These are phyloP conservation scores for Hesperia comma DNA, from an alignment of 2,888 invertebrate genomes.

Conservation along the genomic window DNA sequence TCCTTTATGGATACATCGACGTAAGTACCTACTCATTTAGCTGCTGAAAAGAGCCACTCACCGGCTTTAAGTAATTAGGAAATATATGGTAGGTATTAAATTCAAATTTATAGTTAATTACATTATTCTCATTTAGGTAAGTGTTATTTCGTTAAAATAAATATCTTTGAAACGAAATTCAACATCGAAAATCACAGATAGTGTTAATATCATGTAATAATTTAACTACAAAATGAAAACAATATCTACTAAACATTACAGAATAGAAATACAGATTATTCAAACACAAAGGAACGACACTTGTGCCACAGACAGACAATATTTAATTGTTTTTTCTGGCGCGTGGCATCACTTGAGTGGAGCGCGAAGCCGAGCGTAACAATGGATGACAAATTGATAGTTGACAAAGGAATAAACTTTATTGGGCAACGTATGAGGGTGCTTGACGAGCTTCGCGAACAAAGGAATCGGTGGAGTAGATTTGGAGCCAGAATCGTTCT, in stretches of 20 bases:
- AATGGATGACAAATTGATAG: slow-evolving; percentile 80
- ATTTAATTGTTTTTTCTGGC: slow-evolving; percentile 74
- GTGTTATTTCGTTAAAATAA: too few relatives aligned
- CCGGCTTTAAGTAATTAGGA: too few relatives aligned
- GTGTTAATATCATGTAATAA: neutral
- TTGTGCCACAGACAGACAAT: slow-evolving; percentile 62
- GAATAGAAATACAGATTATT: slow-evolving; percentile 24
- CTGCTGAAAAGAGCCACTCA: too few relatives aligned
- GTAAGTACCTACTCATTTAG: neutral
- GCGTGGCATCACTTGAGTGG: slow-evolving; percentile 73
- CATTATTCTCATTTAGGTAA: too few relatives aligned
- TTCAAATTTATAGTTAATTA: too few relatives aligned
- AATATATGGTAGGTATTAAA: too few relatives aligned
- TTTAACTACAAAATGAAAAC: too few relatives aligned
- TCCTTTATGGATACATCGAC: neutral
- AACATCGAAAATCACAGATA: too few relatives aligned
- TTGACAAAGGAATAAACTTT: slow-evolving; percentile 79
- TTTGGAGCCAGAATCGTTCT: slow-evolving; percentile 9
- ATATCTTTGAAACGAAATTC: too few relatives aligned
- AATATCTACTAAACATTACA: neutral
- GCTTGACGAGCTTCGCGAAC: slow-evolving; percentile 62
- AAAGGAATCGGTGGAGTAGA: slow-evolving; percentile 47
- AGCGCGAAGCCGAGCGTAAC: slow-evolving; percentile 51
- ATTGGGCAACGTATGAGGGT: slow-evolving; percentile 79
- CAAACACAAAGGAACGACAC: slow-evolving; percentile 43